Percentiles rank a stretch among this genome's conserved stretches.
These are phyloP conservation scores for Platyscapa corneri DNA, from an alignment of 1,140 invertebrate species.

Conservation along the genomic window DNA sequence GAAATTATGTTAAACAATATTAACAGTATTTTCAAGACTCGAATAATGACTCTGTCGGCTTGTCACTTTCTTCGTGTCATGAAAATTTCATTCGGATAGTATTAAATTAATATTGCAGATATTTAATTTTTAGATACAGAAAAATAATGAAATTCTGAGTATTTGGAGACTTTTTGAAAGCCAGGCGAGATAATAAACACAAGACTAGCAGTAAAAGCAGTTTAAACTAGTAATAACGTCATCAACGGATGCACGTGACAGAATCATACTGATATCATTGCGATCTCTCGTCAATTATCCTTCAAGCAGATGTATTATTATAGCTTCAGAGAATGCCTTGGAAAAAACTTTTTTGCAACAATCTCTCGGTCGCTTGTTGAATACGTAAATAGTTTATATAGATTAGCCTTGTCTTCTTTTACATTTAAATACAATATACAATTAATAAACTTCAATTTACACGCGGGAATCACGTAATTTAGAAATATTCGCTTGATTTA, in stretches of 20 bases:
- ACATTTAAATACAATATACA: background rate
- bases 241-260: background rate
- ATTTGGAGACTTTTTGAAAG: no score
- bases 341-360: background rate
- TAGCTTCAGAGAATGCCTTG: background rate
- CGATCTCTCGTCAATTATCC: background rate
- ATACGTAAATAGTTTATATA: background rate
- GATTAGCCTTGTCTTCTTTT: background rate
- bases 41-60: background rate
- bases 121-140: background rate
- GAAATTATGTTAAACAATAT: no score
- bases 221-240: background rate
- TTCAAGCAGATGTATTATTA: background rate
- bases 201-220: no score
- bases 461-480: no score
- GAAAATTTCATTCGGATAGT: background rate
- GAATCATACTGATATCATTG: background rate
- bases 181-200: no score
- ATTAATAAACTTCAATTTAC: no score
- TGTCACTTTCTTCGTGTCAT: background rate
- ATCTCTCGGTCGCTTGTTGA: background rate
- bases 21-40: no score
- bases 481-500: no score
- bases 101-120: background rate
- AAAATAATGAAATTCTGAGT: no score